A percentile compares a stretch with the other conserved stretches of the same genome.
Evolutionary conservation across 2,113 vertebrate genomes (phyloP).

Genomic region (Theropithecus gelada): DNA sequence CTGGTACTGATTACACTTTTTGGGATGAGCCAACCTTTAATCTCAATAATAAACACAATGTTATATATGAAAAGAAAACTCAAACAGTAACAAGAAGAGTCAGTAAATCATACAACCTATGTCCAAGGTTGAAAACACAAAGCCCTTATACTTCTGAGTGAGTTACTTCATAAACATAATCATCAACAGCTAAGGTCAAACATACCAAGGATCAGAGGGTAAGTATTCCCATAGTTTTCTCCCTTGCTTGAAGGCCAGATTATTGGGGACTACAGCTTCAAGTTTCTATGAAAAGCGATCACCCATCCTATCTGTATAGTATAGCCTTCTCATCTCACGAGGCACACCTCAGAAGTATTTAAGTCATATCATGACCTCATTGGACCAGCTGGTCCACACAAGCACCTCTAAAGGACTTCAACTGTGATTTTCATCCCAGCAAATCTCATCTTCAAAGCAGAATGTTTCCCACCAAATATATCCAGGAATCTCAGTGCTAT

Average conservation of each 20-base stretch:
- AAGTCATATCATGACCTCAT: not conserved
- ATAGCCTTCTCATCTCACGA: not conserved
- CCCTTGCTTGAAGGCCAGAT: not conserved
- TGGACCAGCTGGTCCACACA: not conserved
- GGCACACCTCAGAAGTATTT: not conserved
- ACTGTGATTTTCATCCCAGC: not conserved
- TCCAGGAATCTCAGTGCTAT: not conserved
- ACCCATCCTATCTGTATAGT: not conserved
- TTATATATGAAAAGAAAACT: not conserved
- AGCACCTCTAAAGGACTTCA: conserved; percentile 2
- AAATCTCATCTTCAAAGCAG: conserved; percentile 54
- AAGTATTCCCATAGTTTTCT: not conserved
- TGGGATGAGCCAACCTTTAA: not conserved
- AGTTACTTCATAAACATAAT: not conserved
- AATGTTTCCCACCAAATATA: not conserved
- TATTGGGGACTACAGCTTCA: not conserved
- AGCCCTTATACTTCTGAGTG: not conserved
- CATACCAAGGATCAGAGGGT: not conserved
- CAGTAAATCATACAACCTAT: not conserved
- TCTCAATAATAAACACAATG: not conserved
- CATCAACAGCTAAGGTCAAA: not conserved
- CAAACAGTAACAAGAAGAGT: not conserved
- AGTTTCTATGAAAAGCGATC: not conserved
- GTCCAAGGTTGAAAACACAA: conserved; percentile 5
- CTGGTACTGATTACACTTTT: not conserved